Evolutionary conservation across 2,797 vertebrate genomes (phyloP).

Genomic region (Phalanger gymnotis): DNA sequence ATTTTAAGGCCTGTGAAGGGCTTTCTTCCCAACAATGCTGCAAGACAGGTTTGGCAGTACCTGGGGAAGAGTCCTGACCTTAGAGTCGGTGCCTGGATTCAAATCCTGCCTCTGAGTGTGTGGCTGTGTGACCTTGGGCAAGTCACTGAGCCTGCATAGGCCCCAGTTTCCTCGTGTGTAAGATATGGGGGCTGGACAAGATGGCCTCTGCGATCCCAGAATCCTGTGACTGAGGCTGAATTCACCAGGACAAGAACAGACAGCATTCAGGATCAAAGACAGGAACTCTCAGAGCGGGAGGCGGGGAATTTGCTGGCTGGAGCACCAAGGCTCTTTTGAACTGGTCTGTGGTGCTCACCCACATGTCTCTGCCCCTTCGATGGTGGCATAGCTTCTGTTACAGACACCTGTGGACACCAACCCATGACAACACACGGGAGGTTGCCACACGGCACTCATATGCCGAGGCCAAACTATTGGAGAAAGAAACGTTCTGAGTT

Average conservation of each 20-base stretch:
- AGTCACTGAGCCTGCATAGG: neutral
- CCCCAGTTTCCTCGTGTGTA: no score
- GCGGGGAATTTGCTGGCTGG: neutral
- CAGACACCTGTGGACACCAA: neutral
- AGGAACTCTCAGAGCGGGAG: no score
- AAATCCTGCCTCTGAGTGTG: neutral
- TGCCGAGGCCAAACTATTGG: neutral
- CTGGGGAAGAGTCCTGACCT: neutral
- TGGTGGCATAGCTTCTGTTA: neutral
- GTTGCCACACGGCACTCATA: neutral
- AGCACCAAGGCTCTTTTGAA: neutral
- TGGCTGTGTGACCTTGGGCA: neutral
- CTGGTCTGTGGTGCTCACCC: neutral
- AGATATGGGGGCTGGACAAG: no score
- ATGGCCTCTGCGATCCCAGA: neutral
- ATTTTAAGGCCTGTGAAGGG: neutral
- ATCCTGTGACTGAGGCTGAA: neutral
- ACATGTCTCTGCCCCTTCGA: neutral
- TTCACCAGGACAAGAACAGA: neutral
- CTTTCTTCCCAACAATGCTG: neutral
- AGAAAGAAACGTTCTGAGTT: neutral
- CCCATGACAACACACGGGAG: rapidly evolving
- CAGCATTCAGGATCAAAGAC: neutral
- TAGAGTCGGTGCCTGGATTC: neutral
- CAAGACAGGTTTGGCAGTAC: neutral